Evolutionary conservation across 2,797 vertebrate genomes (phyloP).

Genomic region (Xiphorhynchus erythropygius): DNA sequence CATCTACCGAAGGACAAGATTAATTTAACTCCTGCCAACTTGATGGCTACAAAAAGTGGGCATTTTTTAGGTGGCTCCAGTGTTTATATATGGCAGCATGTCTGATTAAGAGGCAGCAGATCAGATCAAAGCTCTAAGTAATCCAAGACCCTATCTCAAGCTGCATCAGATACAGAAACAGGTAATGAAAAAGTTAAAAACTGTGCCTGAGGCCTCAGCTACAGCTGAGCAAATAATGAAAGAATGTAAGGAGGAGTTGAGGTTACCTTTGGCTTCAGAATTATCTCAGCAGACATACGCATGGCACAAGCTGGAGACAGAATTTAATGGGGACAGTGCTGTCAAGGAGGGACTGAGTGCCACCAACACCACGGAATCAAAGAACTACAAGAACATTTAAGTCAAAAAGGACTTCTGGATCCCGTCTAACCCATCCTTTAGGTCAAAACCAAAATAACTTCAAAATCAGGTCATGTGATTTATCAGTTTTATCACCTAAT

Average conservation of each 20-base stretch:
- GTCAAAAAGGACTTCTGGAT: neutral
- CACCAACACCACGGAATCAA: neutral
- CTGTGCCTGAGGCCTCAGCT: neutral
- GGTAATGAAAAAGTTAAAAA: neutral
- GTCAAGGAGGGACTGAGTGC: neutral
- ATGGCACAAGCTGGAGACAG: neutral
- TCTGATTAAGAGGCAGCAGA: neutral
- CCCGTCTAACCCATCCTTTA: neutral
- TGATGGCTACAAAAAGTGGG: neutral
- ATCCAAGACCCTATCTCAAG: neutral
- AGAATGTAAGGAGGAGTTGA: fast-evolving
- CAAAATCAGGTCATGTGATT: neutral
- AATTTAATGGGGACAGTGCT: neutral
- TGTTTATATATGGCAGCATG: neutral
- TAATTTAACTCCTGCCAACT: neutral
- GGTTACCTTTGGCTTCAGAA: neutral
- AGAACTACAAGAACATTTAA: neutral
- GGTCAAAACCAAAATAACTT: neutral
- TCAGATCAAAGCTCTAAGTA: neutral
- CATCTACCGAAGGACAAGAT: neutral
- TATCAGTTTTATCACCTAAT: neutral
- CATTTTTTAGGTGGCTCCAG: neutral
- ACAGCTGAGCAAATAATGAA: neutral
- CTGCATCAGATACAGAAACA: neutral
- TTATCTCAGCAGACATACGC: neutral